Conservation (phyloP, 2,888 invertebrate genomes). For the Trissolcus japonicus region DNA sequence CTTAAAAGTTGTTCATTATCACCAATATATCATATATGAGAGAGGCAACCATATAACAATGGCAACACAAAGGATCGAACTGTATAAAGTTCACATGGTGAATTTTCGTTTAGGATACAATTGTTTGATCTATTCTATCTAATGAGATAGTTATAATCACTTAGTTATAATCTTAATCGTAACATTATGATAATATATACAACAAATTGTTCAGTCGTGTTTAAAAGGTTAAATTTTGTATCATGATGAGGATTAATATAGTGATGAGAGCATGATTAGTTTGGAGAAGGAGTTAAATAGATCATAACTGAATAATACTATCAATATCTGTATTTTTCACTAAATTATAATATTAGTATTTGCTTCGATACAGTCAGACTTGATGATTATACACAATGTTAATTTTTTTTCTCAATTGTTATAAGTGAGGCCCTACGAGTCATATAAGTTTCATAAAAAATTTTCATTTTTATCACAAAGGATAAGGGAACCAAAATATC, state of each 20-base stretch:
- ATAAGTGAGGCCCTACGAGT: slow-evolving; percentile 25
- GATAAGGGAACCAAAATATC: slow-evolving; percentile 32
- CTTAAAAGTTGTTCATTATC: no score
- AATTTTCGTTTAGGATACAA: no score
- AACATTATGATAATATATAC: no score
- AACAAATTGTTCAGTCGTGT: no score
- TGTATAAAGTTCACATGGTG: no score
- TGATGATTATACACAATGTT: slow-evolving; percentile 33
- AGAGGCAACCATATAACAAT: no score
- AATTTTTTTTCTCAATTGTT: slow-evolving; percentile 15
- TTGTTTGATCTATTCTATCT: no score
- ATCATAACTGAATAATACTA: slow-evolving; percentile 51
- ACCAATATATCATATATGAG: no score
- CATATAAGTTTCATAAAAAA: slow-evolving; percentile 39
- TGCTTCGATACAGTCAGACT: slow-evolving; percentile 48
- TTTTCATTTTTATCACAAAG: slow-evolving; percentile 52
- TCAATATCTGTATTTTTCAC: slow-evolving; percentile 55
- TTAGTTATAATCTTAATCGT: no score
- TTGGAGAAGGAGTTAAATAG: slow-evolving; percentile 51
- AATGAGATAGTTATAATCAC: no score
- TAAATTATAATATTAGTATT: slow-evolving; percentile 56
- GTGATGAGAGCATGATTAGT: slow-evolving; percentile 32
- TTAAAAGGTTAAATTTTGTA: slow-evolving; percentile 11
- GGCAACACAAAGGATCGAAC: no score
- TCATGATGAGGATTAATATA: slow-evolving; percentile 25